phyloP scores from a whole-genome alignment of 2,113 vertebrate genomes.

The Steatornis caripensis region DNA sequence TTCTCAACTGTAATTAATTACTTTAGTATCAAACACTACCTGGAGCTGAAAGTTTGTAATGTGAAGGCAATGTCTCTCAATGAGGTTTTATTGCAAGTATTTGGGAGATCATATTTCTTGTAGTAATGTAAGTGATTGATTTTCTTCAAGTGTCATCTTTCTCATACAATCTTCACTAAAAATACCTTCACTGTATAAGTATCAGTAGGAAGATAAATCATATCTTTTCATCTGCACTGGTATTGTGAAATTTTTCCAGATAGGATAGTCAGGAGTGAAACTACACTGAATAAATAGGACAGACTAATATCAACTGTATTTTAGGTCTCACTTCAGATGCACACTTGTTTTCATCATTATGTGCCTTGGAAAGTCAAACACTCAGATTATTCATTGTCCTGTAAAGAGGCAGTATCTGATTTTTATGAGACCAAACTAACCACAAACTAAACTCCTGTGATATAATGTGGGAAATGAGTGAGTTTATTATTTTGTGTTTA shows the following conservation, averaged over 20 bases:
- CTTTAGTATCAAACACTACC: not conserved
- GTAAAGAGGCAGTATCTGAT: not conserved
- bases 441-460: not conserved
- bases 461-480: not conserved
- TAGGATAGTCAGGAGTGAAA: not conserved
- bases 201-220: not conserved
- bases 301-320: not conserved
- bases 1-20: not conserved
- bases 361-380: not conserved
- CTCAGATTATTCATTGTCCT: not conserved
- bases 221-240: not conserved
- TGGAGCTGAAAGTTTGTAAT: not conserved
- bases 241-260: not conserved
- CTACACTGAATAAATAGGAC: not conserved
- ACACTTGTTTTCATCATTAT: not conserved
- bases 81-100: not conserved
- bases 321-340: not conserved
- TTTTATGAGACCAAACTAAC: not conserved
- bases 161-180: not conserved
- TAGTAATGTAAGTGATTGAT: not conserved
- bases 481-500: not conserved
- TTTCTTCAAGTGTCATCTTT: conserved; percentile 1
- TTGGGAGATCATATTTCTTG: not conserved
- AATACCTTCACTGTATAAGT: not conserved
- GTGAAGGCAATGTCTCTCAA: not conserved